These are phyloP conservation scores for Sinodicranocentrus sp. DNA, from an alignment of 2,888 invertebrate genomes.

Conservation along the genomic window DNA sequence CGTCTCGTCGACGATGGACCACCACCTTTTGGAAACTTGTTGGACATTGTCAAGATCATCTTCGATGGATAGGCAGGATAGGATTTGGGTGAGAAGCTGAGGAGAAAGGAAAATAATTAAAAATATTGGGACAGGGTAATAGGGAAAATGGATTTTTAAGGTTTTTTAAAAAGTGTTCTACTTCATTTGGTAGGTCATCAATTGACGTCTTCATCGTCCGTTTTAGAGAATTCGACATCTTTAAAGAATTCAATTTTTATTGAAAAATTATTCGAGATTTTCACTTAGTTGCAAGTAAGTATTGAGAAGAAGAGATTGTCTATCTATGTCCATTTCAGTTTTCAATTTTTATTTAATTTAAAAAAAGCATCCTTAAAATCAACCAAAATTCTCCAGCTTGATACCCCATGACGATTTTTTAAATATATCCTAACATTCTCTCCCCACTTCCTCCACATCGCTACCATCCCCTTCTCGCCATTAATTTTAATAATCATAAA, in stretches of 20 bases:
- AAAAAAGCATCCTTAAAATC: background rate
- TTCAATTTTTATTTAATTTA: background rate
- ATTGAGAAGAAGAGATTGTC: no score
- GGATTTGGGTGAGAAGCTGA: slow-evolving; percentile 25
- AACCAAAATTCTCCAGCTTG: no score
- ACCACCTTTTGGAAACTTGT: slow-evolving; percentile 13
- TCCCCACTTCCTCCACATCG: no score
- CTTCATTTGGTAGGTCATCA: slow-evolving; percentile 44
- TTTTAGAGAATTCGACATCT: no score
- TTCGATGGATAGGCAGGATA: background rate
- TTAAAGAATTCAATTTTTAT: background rate
- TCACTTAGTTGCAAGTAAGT: no score
- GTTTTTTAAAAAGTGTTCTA: background rate
- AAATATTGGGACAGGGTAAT: background rate
- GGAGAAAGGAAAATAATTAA: background rate
- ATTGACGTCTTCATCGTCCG: no score
- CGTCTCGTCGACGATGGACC: slow-evolving; percentile 44
- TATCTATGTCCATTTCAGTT: background rate
- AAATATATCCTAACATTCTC: no score
- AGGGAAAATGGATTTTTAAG: background rate
- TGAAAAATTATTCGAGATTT: background rate
- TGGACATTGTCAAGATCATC: slow-evolving; percentile 35
- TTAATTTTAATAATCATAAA: background rate
- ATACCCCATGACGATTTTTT: no score
- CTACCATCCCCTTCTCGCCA: background rate